Conservation (phyloP, 2,113 vertebrate genomes). For the Meriones unguiculatus region DNA sequence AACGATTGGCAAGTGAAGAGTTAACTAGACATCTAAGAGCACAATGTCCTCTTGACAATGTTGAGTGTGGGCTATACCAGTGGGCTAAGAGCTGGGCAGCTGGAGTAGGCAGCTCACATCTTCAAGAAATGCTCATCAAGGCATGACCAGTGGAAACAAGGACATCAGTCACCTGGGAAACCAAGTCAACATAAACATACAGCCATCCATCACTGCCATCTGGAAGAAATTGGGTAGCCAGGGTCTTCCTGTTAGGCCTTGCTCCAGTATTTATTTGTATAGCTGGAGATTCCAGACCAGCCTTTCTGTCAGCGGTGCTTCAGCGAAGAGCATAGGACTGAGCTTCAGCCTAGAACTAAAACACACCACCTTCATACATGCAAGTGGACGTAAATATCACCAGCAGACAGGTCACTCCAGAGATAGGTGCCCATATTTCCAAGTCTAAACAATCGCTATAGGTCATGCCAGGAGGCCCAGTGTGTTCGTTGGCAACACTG, state of each 20-base stretch:
- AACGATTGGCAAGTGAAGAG: conserved; percentile 43
- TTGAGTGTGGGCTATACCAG: conserved; percentile 26
- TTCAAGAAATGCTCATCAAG: conserved; percentile 82
- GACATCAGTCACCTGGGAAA: conserved; percentile 91
- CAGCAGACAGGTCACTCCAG: conserved; percentile 52
- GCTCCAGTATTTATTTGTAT: conserved; percentile 94
- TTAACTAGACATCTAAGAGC: conserved; percentile 67
- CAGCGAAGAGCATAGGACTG: conserved; percentile 83
- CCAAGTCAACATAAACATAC: conserved; percentile 92
- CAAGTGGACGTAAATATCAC: conserved; percentile 62
- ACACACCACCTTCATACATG: conserved; percentile 61
- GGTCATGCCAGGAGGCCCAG: neutral
- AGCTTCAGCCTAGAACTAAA: conserved; percentile 84
- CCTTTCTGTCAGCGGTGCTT: conserved; percentile 86
- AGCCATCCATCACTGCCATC: conserved; percentile 95
- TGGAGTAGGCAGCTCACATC: conserved; percentile 60
- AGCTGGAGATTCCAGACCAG: conserved; percentile 89
- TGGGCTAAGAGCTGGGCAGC: conserved; percentile 16
- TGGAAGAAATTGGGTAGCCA: conserved; percentile 93
- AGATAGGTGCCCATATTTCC: conserved; percentile 57
- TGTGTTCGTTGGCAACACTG: neutral
- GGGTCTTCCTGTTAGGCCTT: conserved; percentile 90
- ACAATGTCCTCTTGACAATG: conserved; percentile 54
- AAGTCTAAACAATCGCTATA: conserved; percentile 69
- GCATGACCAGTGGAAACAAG: conserved; percentile 85